Evolutionary conservation across 2,797 vertebrate genomes (phyloP).

Genomic region (Forpus xanthops): DNA sequence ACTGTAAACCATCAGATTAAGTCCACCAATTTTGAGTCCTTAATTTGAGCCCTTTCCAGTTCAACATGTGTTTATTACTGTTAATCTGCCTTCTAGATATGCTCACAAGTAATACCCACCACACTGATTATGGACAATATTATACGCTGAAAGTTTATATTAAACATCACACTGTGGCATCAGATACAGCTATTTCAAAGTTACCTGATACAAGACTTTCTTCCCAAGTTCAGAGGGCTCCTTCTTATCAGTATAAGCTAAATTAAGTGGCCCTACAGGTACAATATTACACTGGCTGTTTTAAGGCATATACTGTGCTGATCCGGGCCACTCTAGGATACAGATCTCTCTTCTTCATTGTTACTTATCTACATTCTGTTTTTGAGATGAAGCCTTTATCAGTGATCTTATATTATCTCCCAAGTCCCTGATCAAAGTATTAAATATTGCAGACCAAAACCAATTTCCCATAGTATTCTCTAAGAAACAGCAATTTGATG

Average conservation of each 20-base stretch:
- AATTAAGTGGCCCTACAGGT: not conserved
- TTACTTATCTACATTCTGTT: not conserved
- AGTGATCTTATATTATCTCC: not conserved
- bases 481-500: not conserved
- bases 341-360: not conserved
- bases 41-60: not conserved
- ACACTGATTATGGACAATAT: not conserved
- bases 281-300: not conserved
- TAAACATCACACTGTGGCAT: not conserved
- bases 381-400: not conserved
- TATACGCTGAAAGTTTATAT: not conserved
- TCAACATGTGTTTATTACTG: not conserved
- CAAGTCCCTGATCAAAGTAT: not conserved
- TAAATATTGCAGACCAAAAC: not conserved
- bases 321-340: not conserved
- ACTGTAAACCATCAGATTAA: not conserved
- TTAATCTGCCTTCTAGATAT: not conserved
- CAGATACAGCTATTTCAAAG: not conserved
- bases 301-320: not conserved
- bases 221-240: not conserved
- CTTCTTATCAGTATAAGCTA: not conserved
- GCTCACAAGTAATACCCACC: not conserved
- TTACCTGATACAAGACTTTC: not conserved
- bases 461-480: not conserved
- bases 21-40: not conserved